Evolutionary conservation across 1,140 invertebrate species (phyloP), one percentile per base, ranked within the genome.

Genomic region (Chironomus striatipennis): DNA sequence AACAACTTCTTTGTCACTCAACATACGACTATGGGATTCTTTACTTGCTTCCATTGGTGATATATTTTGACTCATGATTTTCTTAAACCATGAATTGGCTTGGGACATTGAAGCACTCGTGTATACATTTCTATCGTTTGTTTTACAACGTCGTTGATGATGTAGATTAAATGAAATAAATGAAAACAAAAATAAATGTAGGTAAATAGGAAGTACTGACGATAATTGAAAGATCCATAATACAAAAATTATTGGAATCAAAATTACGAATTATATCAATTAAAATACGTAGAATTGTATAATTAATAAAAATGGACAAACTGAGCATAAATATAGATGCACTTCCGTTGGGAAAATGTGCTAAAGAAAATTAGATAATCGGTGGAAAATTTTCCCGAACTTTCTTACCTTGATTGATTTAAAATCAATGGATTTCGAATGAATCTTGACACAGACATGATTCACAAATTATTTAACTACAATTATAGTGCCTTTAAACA

Each of bases 1-100:
- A 78, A 98, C 92, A 42, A 93, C 88, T 84, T 97, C 95, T 85
- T 97, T 97, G 82, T 96, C 93, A 77, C 95, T 95, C 42, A 98
- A 86, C 88, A 97, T 94, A 75, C 93, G 89, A 78, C 96, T 98
- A 83, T 98, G 96, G 6, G 96, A 93, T 81, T 98, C 95, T 81
- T 96, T 97, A 0, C 93, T 95, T 6, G 95, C 94, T 81, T 97
- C 94, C 80, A 97, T 95, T 7, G 65, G 65, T 8, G 17, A 20
- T 18, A 70, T 70, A 83, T 91, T 94, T 76, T 94, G 86, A 34
- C 96, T 94, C 74, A 96, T 83, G 43, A 97, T 83, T 83, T 96
- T 97, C 76, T 90, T 94, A 67, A 97, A 85, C 93, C 95, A 97
- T 79, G 92, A 89, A 85, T 95, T 93, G 72, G 83, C 75, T 20